Evolutionary conservation across 1,140 invertebrate species (phyloP), one percentile per base, ranked within the genome.

Genomic region (Heliconius himera): DNA sequence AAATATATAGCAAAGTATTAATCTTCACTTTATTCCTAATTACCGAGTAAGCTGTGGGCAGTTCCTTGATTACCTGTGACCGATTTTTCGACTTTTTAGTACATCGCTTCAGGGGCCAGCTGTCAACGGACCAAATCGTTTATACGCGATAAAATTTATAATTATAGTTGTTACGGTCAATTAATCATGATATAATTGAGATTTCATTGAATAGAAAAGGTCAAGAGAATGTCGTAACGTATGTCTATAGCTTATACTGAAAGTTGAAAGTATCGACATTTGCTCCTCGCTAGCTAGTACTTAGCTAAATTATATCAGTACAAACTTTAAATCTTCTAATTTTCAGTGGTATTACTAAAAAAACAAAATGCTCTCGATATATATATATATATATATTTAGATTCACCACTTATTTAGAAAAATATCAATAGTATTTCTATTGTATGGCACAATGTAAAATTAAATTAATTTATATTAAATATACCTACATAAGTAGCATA

Each of bases 101-200:
- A 78, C 72, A 73, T 54, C 60, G 89, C 88, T 90, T 36, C 72
- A 79, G 88, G 89, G 82, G 54, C 76, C 74, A 87, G 79, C 84
- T 89, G 88, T 91, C 88, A 85, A 54, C 81, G 74, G 36, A 73
- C 78, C 41, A 81, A 82, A 87, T 86, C 75, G 74, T 79, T 79
- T 71, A 75, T 74, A 71, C 33, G 72, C 84, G 83, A 89, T 88
- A 85, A 86, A 87, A 85, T 80, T 75, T 60, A 83, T 89, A 89
- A 89, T 89, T 88, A 88, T 78, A 85, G 85, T 85, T 74, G 78
- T 88, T 86, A 82, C 22, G 80, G 71, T 60, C 84, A 85, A 90
- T 90, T 90, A 90, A 90, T 88, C 88, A 88, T 79, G 16, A 74
- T 81, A 84, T 83, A 84, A 89, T 88, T 87, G 82, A 85, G 85